Percentiles rank a stretch among this genome's conserved stretches.
Conservation (phyloP, 2,888 invertebrate genomes). For the Ischnura elegans region DNA sequence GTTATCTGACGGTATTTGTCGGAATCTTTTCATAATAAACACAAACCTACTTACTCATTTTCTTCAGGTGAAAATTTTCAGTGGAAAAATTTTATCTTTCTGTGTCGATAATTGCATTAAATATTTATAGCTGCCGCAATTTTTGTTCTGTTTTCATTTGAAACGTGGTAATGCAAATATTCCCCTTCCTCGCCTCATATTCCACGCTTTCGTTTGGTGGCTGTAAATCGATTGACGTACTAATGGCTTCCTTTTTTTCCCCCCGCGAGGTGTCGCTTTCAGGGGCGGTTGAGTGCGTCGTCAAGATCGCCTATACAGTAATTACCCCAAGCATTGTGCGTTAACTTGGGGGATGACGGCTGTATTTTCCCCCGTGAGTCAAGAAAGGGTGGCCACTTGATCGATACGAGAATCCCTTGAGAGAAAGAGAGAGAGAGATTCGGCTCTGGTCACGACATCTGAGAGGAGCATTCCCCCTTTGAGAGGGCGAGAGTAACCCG, state of each 20-base stretch:
- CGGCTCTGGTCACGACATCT: conserved; percentile 8
- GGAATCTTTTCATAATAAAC: too few species aligned
- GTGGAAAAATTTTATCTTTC: too few species aligned
- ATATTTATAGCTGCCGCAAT: too few species aligned
- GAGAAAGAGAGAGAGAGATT: too few species aligned
- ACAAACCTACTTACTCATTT: too few species aligned
- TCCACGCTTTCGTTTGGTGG: not conserved
- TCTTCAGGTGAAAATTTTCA: too few species aligned
- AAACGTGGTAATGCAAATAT: too few species aligned
- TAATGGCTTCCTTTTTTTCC: not conserved
- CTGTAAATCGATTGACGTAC: not conserved
- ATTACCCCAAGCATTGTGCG: not conserved
- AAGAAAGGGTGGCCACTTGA: not conserved
- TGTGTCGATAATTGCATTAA: too few species aligned
- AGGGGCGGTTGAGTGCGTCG: not conserved
- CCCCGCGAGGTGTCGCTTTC: not conserved
- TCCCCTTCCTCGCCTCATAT: not conserved
- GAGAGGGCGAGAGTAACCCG: not conserved
- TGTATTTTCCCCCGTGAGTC: conserved; percentile 4
- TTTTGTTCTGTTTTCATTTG: too few species aligned
- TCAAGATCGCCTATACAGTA: not conserved
- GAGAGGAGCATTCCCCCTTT: not conserved
- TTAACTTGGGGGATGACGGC: not conserved
- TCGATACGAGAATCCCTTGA: not conserved
- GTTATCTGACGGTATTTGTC: too few species aligned